Conservation (phyloP, 2,113 vertebrate genomes). For the Loxodonta africana region DNA sequence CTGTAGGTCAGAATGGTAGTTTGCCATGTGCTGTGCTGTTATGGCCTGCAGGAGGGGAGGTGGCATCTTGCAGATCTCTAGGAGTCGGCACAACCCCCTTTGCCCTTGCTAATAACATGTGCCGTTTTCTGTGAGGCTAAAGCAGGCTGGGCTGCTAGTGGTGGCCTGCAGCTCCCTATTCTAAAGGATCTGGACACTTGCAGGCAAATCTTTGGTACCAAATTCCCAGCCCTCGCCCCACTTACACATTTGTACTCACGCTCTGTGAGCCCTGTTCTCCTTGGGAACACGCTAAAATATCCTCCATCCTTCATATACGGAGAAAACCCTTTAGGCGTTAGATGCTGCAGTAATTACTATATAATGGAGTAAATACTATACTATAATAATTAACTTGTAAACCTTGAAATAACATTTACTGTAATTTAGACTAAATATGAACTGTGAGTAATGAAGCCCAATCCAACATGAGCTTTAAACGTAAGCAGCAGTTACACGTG, state of each 20-base stretch:
- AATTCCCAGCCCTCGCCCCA: not conserved
- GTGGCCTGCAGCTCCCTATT: not conserved
- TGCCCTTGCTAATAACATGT: not conserved
- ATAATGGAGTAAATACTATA: conserved; percentile 87
- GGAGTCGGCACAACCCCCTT: not conserved
- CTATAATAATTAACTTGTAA: conserved; percentile 87
- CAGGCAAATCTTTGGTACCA: not conserved
- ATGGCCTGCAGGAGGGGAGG: not conserved
- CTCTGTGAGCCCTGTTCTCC: conserved; percentile 68
- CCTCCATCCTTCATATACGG: conserved; percentile 71
- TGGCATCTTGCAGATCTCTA: not conserved
- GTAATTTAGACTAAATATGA: conserved; percentile 87
- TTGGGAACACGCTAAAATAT: conserved; percentile 76
- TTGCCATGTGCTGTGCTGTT: not conserved
- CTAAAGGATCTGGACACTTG: not conserved
- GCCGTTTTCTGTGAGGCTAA: not conserved
- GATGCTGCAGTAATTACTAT: conserved; percentile 84
- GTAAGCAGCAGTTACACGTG: conserved; percentile 63
- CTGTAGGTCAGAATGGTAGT: not conserved
- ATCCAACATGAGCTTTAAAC: conserved; percentile 84
- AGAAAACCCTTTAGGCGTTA: conserved; percentile 77
- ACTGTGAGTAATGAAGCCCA: conserved; percentile 85
- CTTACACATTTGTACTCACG: not conserved
- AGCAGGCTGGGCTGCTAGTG: not conserved
- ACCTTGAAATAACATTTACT: conserved; percentile 87